Base-by-base conservation (phyloP, 2,797 vertebrate species). In the Chromis chromis region DNA sequence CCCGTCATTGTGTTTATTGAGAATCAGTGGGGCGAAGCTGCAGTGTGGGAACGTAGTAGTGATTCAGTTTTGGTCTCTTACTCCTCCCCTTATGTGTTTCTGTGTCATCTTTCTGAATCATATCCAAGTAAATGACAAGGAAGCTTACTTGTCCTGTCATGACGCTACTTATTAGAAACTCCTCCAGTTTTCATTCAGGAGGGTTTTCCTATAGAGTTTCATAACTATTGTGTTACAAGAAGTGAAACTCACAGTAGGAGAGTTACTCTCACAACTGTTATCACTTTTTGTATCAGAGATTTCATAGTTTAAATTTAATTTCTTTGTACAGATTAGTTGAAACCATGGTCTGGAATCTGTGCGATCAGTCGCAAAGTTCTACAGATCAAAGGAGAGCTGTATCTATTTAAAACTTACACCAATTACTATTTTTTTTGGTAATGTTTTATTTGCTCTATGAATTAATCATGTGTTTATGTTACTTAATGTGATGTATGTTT, bases 61-160 rank as follows among this genome's bases (percentile, higher is more conserved):
- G 9, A 55, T 31, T 81, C 65, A 65, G 39, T 22, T 65, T 56
- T 31, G 25, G 25, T 44, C 40, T 65, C 22, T 7, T 27, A 3
- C 66, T 71, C 58, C 59, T 81, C 65, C 64, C 71, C 19, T 63
- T 22, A 2, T 27, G 24, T 61, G 65, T 44, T 71, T 65, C 61
- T 62, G n/a, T 69, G 66, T 82, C 79, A 70, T 76, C 54, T 21
- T 8, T 73, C 36, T 81, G 78, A 81, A 50, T 86, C 56, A 65
- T 17, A 12, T 72, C 13, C 76, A 67, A 50, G 28, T 60, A 50
- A 74, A 56, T 68, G 10, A 72, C 25, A 44, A 28, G 21, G 8
- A 48, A 46, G 59, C 60, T 27, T 8, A 3, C 73, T 58, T 61
- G 56, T 65, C 61, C 31, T 27, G 65, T 75, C 68, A 25, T 59